Evolutionary conservation across 2,113 vertebrate genomes (phyloP).

Genomic region (Microcebus lehilahytsara): DNA sequence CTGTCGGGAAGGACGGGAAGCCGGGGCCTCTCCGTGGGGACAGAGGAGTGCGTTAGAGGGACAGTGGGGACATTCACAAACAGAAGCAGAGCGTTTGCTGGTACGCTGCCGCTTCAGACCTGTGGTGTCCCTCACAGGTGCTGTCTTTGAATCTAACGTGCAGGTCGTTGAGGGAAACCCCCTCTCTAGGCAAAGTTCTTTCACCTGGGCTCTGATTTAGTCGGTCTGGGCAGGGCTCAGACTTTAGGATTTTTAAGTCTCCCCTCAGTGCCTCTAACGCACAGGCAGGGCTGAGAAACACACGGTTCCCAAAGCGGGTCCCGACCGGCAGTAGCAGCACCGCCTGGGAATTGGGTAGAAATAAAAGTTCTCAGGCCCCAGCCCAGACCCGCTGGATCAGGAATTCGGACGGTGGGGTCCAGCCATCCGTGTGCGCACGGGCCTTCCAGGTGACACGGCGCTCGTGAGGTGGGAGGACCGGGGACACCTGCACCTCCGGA

Average conservation of each 20-base stretch:
- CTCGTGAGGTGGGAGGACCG: background rate
- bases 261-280: accelerated
- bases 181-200: background rate
- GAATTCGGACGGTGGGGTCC: background rate
- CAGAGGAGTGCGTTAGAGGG: background rate
- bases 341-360: background rate
- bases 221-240: background rate
- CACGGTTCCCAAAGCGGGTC: accelerated
- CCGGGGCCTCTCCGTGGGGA: background rate
- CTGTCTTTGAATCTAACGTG: background rate
- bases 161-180: background rate
- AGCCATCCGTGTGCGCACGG: background rate
- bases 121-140: background rate
- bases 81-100: background rate
- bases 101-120: background rate
- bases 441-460: background rate
- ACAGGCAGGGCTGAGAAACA: background rate
- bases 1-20: background rate
- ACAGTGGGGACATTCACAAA: background rate
- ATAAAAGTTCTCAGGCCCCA: background rate
- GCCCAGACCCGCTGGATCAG: background rate
- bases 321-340: no score
- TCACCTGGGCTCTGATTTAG: background rate
- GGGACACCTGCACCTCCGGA: accelerated
- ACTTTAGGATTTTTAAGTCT: background rate